phyloP scores from a whole-genome alignment of 2,888 invertebrate species.

The Trachelus iudaicus region DNA sequence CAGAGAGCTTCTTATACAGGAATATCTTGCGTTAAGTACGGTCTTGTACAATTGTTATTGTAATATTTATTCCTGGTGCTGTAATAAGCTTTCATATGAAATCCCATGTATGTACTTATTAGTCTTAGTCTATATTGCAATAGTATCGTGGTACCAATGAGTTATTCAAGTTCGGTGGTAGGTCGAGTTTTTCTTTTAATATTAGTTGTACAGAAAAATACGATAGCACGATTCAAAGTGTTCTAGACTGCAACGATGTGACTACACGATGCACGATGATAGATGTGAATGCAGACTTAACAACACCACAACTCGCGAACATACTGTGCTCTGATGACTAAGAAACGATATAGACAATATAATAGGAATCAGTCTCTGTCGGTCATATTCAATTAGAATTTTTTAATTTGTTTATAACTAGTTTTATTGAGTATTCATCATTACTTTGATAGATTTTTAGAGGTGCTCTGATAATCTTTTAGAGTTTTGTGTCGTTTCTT shows the following conservation, averaged over 20 bases:
- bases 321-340: conserved; percentile 14
- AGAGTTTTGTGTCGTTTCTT: background rate
- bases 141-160: background rate
- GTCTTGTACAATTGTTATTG: background rate
- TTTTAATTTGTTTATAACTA: background rate
- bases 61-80: background rate
- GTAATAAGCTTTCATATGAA: background rate
- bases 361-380: background rate
- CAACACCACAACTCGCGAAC: conserved; percentile 39
- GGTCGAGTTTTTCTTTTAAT: conserved; percentile 28
- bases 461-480: no score
- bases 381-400: background rate
- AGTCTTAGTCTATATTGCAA: background rate
- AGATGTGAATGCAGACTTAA: conserved; percentile 41
- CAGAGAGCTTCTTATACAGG: background rate
- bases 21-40: background rate
- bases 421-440: background rate
- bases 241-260: conserved; percentile 17
- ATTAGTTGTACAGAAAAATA: conserved; percentile 28
- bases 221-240: conserved; percentile 34
- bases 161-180: conserved; percentile 32
- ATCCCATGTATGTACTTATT: background rate
- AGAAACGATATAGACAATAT: background rate
- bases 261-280: conserved; percentile 45
- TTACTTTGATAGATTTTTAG: background rate